Base-by-base conservation (phyloP, 2,797 vertebrate genomes). In the Apogon talboti region DNA sequence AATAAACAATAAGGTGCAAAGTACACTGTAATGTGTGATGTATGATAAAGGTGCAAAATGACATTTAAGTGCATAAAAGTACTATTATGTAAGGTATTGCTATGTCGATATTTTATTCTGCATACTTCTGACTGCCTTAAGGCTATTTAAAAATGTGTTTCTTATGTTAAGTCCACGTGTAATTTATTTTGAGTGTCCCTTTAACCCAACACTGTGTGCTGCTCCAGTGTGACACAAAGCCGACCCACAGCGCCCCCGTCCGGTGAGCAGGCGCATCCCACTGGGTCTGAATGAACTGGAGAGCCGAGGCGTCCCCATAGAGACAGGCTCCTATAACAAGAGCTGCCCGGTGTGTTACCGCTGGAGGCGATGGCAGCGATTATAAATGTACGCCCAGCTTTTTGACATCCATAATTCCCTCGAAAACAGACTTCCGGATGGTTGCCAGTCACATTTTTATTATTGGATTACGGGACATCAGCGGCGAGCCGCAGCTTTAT, bases 321-420 rank as follows among this genome's bases (percentile, higher is more conserved):
- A 92, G 89, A 93, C 91, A 84, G 77, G 72, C 84, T 87, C 87
- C 82, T 61, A 81, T 76, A 86, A 89, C 74, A 7, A 81, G 82
- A 66, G 59, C 69, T 68, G 50, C 43, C 49, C 30, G 1, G 13
- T 11, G 41, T 18, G 30, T 33, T 33, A 33, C 67, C 71, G 60
- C 48, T 48, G 51, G 9, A 66, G 42, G 52, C 66, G 55, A 54
- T 78, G 81, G 13, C 85, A 83, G 51, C 74, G 15, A 0, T 3
- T 1, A 45, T 68, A 67, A 71, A 41, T 33, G 10, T 2, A 19
- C 75, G 40, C 21, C 37, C 45, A 19, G 42, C 45, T 7, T 47
- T 45, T n/a, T 24, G 18, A 71, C 37, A 16, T 45, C 35, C n/a
- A 43, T 48, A 7, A 65, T 72, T 76, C 15, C 62, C 69, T 82